Base-by-base conservation (phyloP, 2,888 invertebrate species). In the Endotricha flammealis region DNA sequence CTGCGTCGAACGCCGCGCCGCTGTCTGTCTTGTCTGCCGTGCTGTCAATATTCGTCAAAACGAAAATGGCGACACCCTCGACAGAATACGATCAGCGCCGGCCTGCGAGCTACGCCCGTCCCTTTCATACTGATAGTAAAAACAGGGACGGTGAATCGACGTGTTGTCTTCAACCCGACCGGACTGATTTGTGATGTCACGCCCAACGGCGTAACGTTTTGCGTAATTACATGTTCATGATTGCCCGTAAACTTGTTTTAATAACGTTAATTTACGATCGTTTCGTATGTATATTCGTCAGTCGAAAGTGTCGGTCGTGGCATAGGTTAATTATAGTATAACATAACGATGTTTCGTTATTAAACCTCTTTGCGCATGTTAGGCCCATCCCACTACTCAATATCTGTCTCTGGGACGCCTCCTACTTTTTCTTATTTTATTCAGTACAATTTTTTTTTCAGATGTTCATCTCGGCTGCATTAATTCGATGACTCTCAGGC, bases 41-140 rank as follows among this genome's bases (percentile, higher is more conserved):
- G 89, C 90, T 90, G 90, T 90, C 90, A 90, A 90, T 90, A 90
- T 90, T 90, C 90, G 90, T 90, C 90, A 90, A 90, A 88, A 83
- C 71, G 89, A 90, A 90, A 90, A 90, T 90, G 90, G 90, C 90
- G 90, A 90, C 90, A 90, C 90, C 90, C 83, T 83, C 85, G 81
- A 81, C 82, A 71, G 81, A 81, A 80, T 78, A 82, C 83, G 85
- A 81, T 85, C 82, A 81, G 68, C 76, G 70, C 69, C 70, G 65
- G 77, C 74, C 71, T 64, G 80, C 65, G 65, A 50, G 59, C 46
- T 62, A 44, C 50, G 39, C 25, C 57, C 41, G 40, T 78, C 77
- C 54, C 73, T 32, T 23, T 81, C 64, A 36, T 35, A 22, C 38
- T 52, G 1, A 27, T n/a, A 39, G 29, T 23, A 49, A 40, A 44